Evolutionary conservation across 2,888 invertebrate species (phyloP), one percentile per base, ranked within the genome.

Genomic region (Cylindroiulus punctatus): DNA sequence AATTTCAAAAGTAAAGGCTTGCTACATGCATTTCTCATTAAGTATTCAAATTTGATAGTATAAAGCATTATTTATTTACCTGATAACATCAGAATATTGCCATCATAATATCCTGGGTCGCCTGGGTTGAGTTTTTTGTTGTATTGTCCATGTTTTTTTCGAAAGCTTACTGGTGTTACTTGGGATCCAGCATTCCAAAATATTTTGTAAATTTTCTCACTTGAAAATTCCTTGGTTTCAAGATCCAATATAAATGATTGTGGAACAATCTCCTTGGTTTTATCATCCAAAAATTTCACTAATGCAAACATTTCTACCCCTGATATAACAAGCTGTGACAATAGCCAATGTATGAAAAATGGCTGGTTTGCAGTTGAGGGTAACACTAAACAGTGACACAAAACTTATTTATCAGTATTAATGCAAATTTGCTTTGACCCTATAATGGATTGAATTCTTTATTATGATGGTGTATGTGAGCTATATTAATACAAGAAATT

Each of bases 91-190:
- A 47, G 47, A 47, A 47, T 47, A 17, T 47, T 47, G 8, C 47
- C 47, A 47, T 47, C 47, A 8, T 47, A 47, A 47, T 47, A 47
- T 17, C 17, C 47, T 47, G 10, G 17, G 47, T 47, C 47, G 8
- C 47, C 47, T 47, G 47, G 47, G 47, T 47, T 47, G 47, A 47
- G 47, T 47, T 47, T 47, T 47, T 47, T 47, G 47, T 47, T 47
- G 47, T 47, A 47, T 17, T 47, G 47, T 47, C 47, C 47, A 17
- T 47, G 47, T 47, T 47, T 47, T 47, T 47, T 47, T 47, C 47
- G 17, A 47, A 47, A 47, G 17, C 47, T 47, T 47, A 47, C 47
- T 47, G 47, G 10, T 47, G 47, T 47, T 8, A 47, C 10, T 14
- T 8, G 14, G 17, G 47, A 47, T 47, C 47, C 17, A 14, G 47